A percentile compares a stretch with the other conserved stretches of the same genome.
phyloP scores from a whole-genome alignment of 2,113 vertebrate species.

The Gracilinanus agilis region DNA sequence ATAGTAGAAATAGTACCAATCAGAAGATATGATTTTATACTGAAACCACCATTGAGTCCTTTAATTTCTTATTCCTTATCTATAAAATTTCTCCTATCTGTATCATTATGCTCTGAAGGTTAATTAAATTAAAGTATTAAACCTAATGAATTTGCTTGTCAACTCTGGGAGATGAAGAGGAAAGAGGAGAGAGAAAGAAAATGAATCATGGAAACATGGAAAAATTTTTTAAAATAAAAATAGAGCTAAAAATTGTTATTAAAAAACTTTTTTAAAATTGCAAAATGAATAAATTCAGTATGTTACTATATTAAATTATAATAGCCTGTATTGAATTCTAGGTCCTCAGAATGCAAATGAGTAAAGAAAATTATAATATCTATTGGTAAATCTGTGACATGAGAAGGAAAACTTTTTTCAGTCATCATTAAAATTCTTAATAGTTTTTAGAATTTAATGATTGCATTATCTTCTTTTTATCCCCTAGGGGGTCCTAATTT shows the following conservation, averaged over 20 bases:
- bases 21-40: neutral
- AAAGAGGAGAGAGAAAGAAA: too few species aligned
- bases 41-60: neutral
- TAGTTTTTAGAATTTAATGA: neutral
- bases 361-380: neutral
- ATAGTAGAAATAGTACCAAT: neutral
- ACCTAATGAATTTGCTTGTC: too few species aligned
- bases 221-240: too few species aligned
- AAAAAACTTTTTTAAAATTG: too few species aligned
- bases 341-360: neutral
- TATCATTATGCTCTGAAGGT: neutral
- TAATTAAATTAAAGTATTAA: neutral
- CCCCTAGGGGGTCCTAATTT: neutral
- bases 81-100: neutral
- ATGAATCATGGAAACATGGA: too few species aligned
- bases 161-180: too few species aligned
- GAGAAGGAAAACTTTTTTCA: conserved; percentile 47
- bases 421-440: conserved; percentile 44
- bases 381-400: conserved; percentile 40
- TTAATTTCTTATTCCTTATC: neutral
- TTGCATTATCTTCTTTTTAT: conserved; percentile 19
- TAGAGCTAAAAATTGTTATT: too few species aligned
- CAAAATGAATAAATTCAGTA: too few species aligned
- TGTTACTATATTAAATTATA: too few species aligned
- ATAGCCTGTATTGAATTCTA: neutral